A percentile compares a stretch with the other conserved stretches of the same genome.
Conservation (phyloP, 2,113 vertebrate genomes). For the Synchiropus splendidus region DNA sequence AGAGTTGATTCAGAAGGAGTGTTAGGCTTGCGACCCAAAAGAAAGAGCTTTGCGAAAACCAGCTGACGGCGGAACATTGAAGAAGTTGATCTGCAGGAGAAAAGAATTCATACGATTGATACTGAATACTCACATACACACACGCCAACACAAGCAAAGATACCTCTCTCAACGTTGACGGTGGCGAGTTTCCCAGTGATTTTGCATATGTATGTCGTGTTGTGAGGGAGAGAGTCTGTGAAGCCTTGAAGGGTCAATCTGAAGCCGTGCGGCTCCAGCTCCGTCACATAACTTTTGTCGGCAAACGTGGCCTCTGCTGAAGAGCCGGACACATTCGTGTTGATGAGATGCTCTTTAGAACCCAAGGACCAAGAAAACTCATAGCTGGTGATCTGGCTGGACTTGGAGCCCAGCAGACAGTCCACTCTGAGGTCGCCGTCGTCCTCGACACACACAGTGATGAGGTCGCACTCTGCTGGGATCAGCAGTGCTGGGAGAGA, state of each 20-base stretch:
- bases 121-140: not conserved
- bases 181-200: slow-evolving; percentile 24
- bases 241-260: slow-evolving; percentile 46
- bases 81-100: slow-evolving; percentile 45
- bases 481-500: slow-evolving; percentile 45
- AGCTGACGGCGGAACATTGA: slow-evolving; percentile 59
- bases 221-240: slow-evolving; percentile 36
- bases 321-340: slow-evolving; percentile 62
- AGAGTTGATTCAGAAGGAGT: slow-evolving; percentile 20
- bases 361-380: slow-evolving; percentile 63
- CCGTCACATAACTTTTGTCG: slow-evolving; percentile 45
- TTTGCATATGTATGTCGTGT: slow-evolving; percentile 67
- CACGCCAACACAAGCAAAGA: not conserved
- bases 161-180: slow-evolving; percentile 49
- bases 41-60: slow-evolving; percentile 50
- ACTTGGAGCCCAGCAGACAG: slow-evolving; percentile 41
- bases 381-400: slow-evolving; percentile 47
- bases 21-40: slow-evolving; percentile 42
- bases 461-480: slow-evolving; percentile 32
- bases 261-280: slow-evolving; percentile 48
- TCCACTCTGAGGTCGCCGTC: slow-evolving; percentile 63
- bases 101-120: not conserved
- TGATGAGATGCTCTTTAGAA: slow-evolving; percentile 51
- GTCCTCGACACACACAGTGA: slow-evolving; percentile 58
- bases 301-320: slow-evolving; percentile 38